Evolutionary conservation across 1,140 invertebrate species (phyloP), one percentile per base, ranked within the genome.

Genomic region (Antheraea pernyi): DNA sequence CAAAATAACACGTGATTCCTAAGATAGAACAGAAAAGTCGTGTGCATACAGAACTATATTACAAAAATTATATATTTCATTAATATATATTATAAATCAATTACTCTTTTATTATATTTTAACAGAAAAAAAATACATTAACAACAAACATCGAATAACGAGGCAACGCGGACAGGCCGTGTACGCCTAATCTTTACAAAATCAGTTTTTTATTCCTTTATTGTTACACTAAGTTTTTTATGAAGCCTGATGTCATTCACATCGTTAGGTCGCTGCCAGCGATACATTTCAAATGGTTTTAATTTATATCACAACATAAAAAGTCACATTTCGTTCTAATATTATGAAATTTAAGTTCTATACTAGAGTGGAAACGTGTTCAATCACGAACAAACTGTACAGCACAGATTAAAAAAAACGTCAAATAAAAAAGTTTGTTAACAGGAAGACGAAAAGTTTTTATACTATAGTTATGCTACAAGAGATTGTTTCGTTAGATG

Each of bases 201-300:
- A 86, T 84, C 81, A 78, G 75, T 81, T 82, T 80, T 72, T 79
- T 77, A 76, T 73, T 69, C 78, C 71, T 80, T 85, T 84, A 80
- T 86, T 84, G 72, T 86, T 82, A 71, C 79, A 69, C 74, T 74
- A 53, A 60, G 72, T 89, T 89, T 89, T n/a, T 89, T 88, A 79
- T 79, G 62, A 42, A 62, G 59, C 60, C 71, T 68, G 79, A 76
- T 86, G 85, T 89, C 85, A 84, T 89, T 89, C 83, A 86, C 87
- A 86, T 75, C 79, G 75, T 73, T 77, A 73, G 70, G 39, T 46
- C 42, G 36, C 19, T 61, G 64, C 16, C 13, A 46, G 63, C 42
- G 36, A 30, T 65, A 37, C 42, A 8, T 16, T 63, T 53, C 16
- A 53, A 59, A 59, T 67, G 16, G 8, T 58, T 58, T 36, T 67